A percentile compares a stretch with the other conserved stretches of the same genome.
phyloP scores from a whole-genome alignment of 1,140 invertebrate genomes.

The Conus ventricosus region DNA sequence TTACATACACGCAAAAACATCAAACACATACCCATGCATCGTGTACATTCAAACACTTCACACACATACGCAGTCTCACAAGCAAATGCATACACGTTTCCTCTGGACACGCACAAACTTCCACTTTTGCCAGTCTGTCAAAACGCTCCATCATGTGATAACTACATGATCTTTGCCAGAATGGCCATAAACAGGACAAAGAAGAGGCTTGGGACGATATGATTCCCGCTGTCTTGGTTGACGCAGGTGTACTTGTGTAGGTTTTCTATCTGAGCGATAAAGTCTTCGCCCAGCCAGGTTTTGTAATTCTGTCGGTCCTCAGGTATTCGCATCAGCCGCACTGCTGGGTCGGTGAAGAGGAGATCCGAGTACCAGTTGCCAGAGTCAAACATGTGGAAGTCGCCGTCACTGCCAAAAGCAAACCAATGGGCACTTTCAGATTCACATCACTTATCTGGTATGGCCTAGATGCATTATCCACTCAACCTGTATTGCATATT shows the following conservation, averaged over 20 bases:
- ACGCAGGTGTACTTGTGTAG: slow-evolving; percentile 67
- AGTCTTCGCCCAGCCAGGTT: slow-evolving; percentile 62
- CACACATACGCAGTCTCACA: not conserved
- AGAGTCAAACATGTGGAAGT: slow-evolving; percentile 74
- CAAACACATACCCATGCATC: not conserved
- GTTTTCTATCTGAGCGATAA: slow-evolving; percentile 65
- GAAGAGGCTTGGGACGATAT: slow-evolving; percentile 35
- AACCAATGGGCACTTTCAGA: not conserved
- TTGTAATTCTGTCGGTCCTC: slow-evolving; percentile 62
- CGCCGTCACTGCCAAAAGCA: slow-evolving; percentile 63
- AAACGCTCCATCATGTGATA: not conserved
- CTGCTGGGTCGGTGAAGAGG: slow-evolving; percentile 72
- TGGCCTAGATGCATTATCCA: too few species aligned
- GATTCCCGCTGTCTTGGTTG: slow-evolving; percentile 38
- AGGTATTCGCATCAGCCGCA: slow-evolving; percentile 64
- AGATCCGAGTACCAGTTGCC: slow-evolving; percentile 71
- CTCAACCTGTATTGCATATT: not conserved
- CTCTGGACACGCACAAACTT: not conserved
- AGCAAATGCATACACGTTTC: not conserved
- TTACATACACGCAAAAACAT: not conserved
- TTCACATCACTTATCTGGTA: not conserved
- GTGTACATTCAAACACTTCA: not conserved
- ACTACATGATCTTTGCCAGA: slow-evolving; percentile 24
- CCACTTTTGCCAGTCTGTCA: too few species aligned
- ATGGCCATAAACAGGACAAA: slow-evolving; percentile 13